phyloP scores from a whole-genome alignment of 2,113 vertebrate genomes.

The Lichenostomus cassidix region DNA sequence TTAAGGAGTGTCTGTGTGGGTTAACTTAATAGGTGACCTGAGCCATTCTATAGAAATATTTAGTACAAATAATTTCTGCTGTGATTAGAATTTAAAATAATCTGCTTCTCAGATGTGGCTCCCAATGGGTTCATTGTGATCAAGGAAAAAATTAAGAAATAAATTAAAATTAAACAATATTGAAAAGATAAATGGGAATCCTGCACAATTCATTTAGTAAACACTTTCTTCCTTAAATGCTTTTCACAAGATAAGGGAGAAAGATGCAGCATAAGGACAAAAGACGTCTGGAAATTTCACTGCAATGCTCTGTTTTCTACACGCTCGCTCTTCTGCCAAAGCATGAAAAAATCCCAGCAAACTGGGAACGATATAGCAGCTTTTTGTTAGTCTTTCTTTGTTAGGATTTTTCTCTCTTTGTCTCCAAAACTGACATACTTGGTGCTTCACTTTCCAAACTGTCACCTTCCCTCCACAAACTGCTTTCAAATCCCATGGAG shows the following conservation, averaged over 20 bases:
- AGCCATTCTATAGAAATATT: background rate
- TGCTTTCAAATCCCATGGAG: background rate
- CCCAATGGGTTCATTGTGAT: background rate
- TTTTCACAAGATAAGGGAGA: background rate
- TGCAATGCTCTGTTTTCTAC: background rate
- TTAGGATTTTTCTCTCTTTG: background rate
- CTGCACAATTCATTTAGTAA: background rate
- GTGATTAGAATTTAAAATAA: background rate
- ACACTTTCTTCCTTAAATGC: background rate
- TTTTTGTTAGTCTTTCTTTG: background rate
- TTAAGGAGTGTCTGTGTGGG: background rate
- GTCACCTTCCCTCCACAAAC: background rate
- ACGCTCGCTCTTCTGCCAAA: slow-evolving; percentile 1
- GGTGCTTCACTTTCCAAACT: background rate
- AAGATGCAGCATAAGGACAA: background rate
- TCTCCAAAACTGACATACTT: background rate
- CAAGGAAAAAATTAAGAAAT: background rate
- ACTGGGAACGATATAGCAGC: background rate
- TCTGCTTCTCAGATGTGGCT: background rate
- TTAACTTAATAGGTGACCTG: slow-evolving; percentile 20
- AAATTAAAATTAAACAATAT: background rate
- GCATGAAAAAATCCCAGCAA: background rate
- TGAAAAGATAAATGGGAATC: background rate
- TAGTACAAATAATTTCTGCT: background rate
- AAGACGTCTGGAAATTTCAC: background rate